These are phyloP conservation scores for Tapirus indicus DNA, from an alignment of 2,797 vertebrate genomes.

Conservation along the genomic window DNA sequence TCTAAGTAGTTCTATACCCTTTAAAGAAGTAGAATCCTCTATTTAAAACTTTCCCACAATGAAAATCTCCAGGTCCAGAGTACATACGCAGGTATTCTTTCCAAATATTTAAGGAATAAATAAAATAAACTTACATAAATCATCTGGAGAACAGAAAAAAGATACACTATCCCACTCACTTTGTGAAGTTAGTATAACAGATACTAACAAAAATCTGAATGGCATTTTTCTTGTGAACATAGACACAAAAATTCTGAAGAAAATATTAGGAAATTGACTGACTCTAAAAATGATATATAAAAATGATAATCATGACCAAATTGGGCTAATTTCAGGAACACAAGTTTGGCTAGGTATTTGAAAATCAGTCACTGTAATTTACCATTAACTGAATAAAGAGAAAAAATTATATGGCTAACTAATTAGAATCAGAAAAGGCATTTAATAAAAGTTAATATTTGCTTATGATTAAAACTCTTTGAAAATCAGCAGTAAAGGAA, in stretches of 20 bases:
- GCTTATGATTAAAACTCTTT: background rate
- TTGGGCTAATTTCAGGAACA: background rate
- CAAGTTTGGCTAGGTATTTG: background rate
- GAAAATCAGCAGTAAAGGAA: background rate
- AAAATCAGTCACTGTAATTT: conserved; percentile 2
- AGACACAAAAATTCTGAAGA: background rate
- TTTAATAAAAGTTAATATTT: background rate
- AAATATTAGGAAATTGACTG: background rate
- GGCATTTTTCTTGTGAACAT: background rate
- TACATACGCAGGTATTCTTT: background rate
- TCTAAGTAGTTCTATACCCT: background rate
- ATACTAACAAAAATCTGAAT: background rate
- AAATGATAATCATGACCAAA: background rate
- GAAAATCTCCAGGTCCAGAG: background rate
- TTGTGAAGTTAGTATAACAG: background rate
- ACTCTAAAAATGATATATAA: background rate
- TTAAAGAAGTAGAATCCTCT: conserved; percentile 13
- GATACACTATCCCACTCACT: background rate
- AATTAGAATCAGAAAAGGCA: background rate
- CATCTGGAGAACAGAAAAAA: background rate
- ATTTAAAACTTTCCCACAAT: conserved; percentile 5
- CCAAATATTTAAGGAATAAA: conserved; percentile 43
- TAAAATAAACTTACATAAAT: conserved; percentile 10
- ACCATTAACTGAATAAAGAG: background rate
- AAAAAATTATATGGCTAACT: background rate